Evolutionary conservation across 2,888 invertebrate species (phyloP).

Genomic region (Venustoraphidia nigricollis): DNA sequence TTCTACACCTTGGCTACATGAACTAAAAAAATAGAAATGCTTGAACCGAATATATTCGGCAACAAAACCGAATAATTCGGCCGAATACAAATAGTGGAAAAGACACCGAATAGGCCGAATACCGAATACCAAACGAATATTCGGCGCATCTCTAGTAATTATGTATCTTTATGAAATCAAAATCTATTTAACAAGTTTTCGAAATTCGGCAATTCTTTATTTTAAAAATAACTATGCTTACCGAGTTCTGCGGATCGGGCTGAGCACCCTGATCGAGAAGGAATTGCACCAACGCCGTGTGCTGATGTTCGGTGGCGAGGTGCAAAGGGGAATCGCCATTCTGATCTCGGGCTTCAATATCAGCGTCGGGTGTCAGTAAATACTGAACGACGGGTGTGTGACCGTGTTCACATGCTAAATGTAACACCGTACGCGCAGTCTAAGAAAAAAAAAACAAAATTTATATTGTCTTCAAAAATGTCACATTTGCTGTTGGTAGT

Average conservation of each 20-base stretch:
- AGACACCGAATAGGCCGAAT: too few relatives aligned
- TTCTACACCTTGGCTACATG: too few relatives aligned
- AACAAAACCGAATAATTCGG: too few relatives aligned
- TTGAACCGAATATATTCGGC: too few relatives aligned
- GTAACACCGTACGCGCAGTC: slow-evolving; percentile 49
- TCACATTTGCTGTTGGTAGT: not conserved
- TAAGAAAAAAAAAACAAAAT: slow-evolving; percentile 19
- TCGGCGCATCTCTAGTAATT: too few relatives aligned
- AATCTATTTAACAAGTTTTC: too few relatives aligned
- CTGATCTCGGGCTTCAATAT: slow-evolving; percentile 51
- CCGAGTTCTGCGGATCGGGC: slow-evolving; percentile 37
- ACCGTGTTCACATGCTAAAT: slow-evolving; percentile 53
- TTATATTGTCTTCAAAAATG: not conserved
- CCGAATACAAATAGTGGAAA: too few relatives aligned
- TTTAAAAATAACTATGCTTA: slow-evolving; percentile 15
- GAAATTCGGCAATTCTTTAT: not conserved
- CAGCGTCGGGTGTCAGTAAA: slow-evolving; percentile 39
- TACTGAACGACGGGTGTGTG: slow-evolving; percentile 43
- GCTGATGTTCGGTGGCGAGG: slow-evolving; percentile 58
- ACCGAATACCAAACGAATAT: too few relatives aligned
- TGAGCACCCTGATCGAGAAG: slow-evolving; percentile 52
- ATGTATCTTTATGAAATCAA: too few relatives aligned
- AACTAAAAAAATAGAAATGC: too few relatives aligned
- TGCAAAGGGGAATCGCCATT: slow-evolving; percentile 62
- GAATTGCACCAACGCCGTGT: slow-evolving; percentile 53